Percentiles rank a stretch among this genome's conserved stretches.
These are phyloP conservation scores for Oligia strigilis DNA, from an alignment of 2,888 invertebrate genomes.

Conservation along the genomic window DNA sequence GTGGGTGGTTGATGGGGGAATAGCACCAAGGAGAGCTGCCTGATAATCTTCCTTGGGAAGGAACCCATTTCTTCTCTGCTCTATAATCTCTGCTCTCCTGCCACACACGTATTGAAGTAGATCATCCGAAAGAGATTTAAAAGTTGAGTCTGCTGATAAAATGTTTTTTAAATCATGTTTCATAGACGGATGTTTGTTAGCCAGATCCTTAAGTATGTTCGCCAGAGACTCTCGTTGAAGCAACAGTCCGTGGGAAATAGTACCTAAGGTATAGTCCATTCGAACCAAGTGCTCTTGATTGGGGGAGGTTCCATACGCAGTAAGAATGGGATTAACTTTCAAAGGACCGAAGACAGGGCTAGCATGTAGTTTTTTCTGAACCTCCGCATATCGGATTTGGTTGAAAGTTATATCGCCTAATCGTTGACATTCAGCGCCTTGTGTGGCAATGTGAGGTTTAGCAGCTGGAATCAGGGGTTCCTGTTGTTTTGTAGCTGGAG, in stretches of 20 bases:
- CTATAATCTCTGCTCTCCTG: background rate
- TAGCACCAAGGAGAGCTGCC: background rate
- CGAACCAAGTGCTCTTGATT: background rate
- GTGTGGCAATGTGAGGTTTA: too few relatives aligned
- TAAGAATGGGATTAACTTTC: background rate
- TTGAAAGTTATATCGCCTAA: too few relatives aligned
- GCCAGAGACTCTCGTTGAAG: background rate
- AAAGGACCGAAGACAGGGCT: too few relatives aligned
- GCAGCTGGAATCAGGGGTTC: slow-evolving; percentile 13
- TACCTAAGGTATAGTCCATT: background rate
- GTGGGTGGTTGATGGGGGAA: background rate
- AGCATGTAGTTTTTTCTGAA: too few relatives aligned
- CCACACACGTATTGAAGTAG: background rate
- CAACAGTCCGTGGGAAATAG: background rate
- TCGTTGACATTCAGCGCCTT: too few relatives aligned
- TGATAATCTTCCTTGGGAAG: background rate
- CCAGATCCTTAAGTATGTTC: background rate
- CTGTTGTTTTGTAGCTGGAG: slow-evolving; percentile 1
- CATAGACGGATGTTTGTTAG: background rate
- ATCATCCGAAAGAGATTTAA: background rate
- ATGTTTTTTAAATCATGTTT: background rate
- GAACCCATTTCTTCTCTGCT: background rate
- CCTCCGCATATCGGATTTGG: too few relatives aligned
- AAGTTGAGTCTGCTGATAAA: background rate
- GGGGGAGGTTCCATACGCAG: background rate